Conservation (phyloP, 35 echinoderm and acorn worm species). For the Chiridota heheva region DNA sequence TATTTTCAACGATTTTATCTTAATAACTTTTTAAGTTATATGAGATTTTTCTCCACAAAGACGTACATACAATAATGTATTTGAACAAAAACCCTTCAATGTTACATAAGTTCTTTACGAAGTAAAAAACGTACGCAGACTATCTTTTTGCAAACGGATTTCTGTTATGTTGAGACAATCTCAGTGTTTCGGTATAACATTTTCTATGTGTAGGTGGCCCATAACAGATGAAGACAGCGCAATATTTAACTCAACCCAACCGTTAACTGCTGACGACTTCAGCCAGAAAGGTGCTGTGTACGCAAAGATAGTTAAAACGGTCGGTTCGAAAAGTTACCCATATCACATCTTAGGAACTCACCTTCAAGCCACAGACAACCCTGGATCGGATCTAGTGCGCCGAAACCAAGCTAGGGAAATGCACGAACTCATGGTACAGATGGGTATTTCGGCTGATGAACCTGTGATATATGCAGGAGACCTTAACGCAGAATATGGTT, state of each 20-base stretch:
- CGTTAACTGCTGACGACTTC: slow-evolving; percentile 27
- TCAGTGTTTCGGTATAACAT: too few species aligned
- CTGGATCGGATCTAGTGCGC: slow-evolving; percentile 29
- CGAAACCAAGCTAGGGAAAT: slow-evolving; percentile 56
- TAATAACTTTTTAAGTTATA: too few species aligned
- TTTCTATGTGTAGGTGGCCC: too few species aligned
- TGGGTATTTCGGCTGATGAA: slow-evolving; percentile 35
- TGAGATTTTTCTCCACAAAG: too few species aligned
- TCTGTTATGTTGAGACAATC: not conserved
- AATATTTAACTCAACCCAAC: slow-evolving; percentile 23
- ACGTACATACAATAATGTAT: too few species aligned
- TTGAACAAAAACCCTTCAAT: too few species aligned
- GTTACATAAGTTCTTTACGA: too few species aligned
- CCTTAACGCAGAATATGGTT: slow-evolving; percentile 38
- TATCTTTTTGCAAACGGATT: not conserved
- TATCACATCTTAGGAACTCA: slow-evolving; percentile 68
- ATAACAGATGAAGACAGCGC: slow-evolving; percentile 32
- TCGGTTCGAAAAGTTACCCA: slow-evolving; percentile 3
- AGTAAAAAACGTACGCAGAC: too few species aligned
- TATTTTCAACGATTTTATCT: too few species aligned
- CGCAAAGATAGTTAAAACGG: slow-evolving; percentile 40
- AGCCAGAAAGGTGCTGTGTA: slow-evolving; percentile 41
- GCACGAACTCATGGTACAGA: slow-evolving; percentile 48
- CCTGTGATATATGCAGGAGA: slow-evolving; percentile 68
- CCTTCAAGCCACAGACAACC: slow-evolving; percentile 42